Conservation (phyloP, 2,888 invertebrate genomes). For the Oasisia sp. region DNA sequence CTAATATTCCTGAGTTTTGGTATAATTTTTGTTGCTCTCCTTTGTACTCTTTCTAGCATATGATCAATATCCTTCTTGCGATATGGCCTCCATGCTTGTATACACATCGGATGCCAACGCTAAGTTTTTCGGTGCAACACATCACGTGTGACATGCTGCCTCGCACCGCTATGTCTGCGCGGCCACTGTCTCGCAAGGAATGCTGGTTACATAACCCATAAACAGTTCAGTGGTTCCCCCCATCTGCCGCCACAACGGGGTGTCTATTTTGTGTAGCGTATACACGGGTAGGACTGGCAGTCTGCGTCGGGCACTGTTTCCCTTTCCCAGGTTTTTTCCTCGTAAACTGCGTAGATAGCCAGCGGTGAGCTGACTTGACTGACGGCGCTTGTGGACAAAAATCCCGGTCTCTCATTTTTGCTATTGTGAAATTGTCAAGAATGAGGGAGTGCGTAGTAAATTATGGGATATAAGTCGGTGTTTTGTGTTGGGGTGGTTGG, state of each 20-base stretch:
- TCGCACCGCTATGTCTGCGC: neutral
- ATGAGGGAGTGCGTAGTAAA: too few relatives aligned
- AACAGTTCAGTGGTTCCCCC: neutral
- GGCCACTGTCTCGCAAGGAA: neutral
- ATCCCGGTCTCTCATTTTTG: neutral
- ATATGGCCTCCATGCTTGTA: too few relatives aligned
- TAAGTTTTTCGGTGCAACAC: neutral
- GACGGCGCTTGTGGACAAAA: neutral
- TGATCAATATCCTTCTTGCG: too few relatives aligned
- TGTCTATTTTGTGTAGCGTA: neutral
- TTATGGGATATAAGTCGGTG: too few relatives aligned
- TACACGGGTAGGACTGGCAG: neutral
- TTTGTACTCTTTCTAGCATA: too few relatives aligned
- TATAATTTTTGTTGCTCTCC: too few relatives aligned
- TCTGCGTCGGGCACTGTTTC: neutral
- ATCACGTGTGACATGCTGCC: neutral
- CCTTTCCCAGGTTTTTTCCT: neutral
- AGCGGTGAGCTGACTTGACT: neutral
- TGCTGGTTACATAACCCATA: constrained; percentile 1
- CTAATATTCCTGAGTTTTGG: too few relatives aligned
- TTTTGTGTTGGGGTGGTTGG: too few relatives aligned
- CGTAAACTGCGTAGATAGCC: too few relatives aligned
- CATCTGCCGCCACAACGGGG: neutral
- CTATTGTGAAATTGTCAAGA: neutral
- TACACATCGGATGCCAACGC: neutral